These are phyloP conservation scores for Tenebrio molitor DNA, from an alignment of 1,140 invertebrate genomes.

Conservation along the genomic window DNA sequence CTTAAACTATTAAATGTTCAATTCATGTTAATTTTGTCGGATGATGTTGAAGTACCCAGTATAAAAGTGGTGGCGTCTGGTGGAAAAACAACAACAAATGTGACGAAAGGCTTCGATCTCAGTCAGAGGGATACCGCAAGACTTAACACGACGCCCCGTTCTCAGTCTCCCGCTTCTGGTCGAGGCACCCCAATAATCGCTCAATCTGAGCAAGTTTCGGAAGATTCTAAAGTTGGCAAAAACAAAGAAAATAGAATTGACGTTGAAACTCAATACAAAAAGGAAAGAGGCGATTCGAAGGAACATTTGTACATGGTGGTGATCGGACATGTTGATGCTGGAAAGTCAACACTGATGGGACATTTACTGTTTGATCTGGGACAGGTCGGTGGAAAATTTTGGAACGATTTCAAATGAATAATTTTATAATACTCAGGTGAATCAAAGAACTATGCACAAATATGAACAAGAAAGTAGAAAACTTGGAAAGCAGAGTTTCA, in stretches of 20 bases:
- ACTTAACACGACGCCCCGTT: conserved; percentile 68
- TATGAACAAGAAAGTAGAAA: conserved; percentile 99
- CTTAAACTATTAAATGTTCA: neutral
- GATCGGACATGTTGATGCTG: conserved; percentile 99
- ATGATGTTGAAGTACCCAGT: conserved; percentile 16
- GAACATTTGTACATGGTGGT: conserved; percentile 94
- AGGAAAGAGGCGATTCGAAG: conserved; percentile 82
- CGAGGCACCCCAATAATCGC: conserved; percentile 66
- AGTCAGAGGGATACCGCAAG: conserved; percentile 57
- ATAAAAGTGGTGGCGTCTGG: conserved; percentile 57
- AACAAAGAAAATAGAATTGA: conserved; percentile 72
- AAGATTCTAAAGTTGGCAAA: conserved; percentile 58
- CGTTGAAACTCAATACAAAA: conserved; percentile 75
- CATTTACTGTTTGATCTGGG: conserved; percentile 92
- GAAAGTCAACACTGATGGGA: conserved; percentile 98
- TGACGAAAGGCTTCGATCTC: conserved; percentile 68
- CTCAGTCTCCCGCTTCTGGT: conserved; percentile 75
- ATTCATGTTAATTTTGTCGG: neutral
- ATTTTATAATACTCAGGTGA: conserved; percentile 73
- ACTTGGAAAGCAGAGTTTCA: conserved; percentile 97
- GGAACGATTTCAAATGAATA: neutral
- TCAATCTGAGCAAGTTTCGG: conserved; percentile 50
- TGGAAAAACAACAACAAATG: conserved; percentile 63
- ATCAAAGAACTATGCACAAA: conserved; percentile 94
- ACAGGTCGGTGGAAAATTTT: conserved; percentile 72